Evolutionary conservation across 2,797 vertebrate genomes (phyloP).

Genomic region (Loriculus beryllinus): DNA sequence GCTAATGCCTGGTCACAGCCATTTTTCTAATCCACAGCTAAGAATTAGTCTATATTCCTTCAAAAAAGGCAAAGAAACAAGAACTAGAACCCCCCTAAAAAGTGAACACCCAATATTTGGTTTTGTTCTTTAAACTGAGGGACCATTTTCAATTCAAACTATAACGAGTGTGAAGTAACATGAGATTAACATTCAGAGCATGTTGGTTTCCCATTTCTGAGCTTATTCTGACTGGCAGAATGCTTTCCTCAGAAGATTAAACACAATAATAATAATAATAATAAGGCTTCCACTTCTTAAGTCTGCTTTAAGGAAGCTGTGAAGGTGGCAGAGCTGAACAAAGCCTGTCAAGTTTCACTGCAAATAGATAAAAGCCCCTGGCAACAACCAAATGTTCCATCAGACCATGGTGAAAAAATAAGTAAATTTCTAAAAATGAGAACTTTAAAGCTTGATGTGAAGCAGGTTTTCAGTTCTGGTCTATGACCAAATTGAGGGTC

Average conservation of each 20-base stretch:
- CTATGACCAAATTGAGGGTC: no score
- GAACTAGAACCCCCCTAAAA: background rate
- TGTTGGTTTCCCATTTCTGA: background rate
- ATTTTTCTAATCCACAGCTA: background rate
- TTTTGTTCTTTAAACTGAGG: background rate
- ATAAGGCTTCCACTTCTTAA: background rate
- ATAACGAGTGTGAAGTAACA: background rate
- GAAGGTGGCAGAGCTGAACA: background rate
- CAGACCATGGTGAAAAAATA: background rate
- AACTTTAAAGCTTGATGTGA: background rate
- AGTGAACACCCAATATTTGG: background rate
- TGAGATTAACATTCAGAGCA: background rate
- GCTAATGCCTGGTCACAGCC: accelerated
- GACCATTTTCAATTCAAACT: background rate
- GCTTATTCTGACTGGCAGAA: background rate
- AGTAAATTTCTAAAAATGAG: background rate
- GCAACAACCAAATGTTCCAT: background rate
- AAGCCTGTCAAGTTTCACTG: background rate
- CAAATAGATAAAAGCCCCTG: background rate
- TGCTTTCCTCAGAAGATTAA: background rate
- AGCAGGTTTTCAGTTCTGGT: background rate
- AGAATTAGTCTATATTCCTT: background rate
- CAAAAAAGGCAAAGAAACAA: background rate
- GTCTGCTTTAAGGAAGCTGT: background rate
- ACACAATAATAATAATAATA: background rate